Evolutionary conservation across 2,797 vertebrate species (phyloP), one percentile per base, ranked within the genome.

Genomic region (Pangasius macronema): DNA sequence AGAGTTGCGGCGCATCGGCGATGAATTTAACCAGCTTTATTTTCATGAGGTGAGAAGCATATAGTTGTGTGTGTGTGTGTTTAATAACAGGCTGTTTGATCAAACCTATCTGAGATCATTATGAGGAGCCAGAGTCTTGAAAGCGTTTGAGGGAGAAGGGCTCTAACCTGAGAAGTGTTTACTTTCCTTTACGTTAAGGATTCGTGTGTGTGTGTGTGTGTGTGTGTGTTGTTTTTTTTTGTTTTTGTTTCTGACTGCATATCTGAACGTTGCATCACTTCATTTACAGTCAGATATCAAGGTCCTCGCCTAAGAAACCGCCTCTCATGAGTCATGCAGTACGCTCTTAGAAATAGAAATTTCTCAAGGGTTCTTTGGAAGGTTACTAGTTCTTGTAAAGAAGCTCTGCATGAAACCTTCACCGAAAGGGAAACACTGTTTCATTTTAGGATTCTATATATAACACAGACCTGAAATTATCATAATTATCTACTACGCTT

Each of bases 1-100:
- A 87, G 96, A 97, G 89, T 94, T 99, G 89, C 96, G 95, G 67
- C 95, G 94, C 70, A 97, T 99, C 0, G 98, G 98, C 5, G 98
- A 99, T 2, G 97, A 98, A 14, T 98, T 95, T 90, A 96, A 99
- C 83, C 72, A 30, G 9, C 67, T 90, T 2, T 89, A 94, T 59
- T 82, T 92, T 70, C 84, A 89, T 49, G 85, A 93, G 94, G 95
- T 96, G 65, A 94, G 95, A 70, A 53, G 10, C 39, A 20, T 10
- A 10, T 94, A 81, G 30, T 36, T 46, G 72, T 75, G 42, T 76
- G 88, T 53, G 49, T 86, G 61, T 70, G 68, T 51, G 39, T 59
- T 51, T 36, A 55, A 89, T 88, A 84, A 75, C 36, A 85, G n/a
- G 2, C 18, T 53, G n/a, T 55, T 30, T 30, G n/a, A 46, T 76